A percentile compares a stretch with the other conserved stretches of the same genome.
These are phyloP conservation scores for Athalia rosae DNA, from an alignment of 2,888 invertebrate species.

Conservation along the genomic window DNA sequence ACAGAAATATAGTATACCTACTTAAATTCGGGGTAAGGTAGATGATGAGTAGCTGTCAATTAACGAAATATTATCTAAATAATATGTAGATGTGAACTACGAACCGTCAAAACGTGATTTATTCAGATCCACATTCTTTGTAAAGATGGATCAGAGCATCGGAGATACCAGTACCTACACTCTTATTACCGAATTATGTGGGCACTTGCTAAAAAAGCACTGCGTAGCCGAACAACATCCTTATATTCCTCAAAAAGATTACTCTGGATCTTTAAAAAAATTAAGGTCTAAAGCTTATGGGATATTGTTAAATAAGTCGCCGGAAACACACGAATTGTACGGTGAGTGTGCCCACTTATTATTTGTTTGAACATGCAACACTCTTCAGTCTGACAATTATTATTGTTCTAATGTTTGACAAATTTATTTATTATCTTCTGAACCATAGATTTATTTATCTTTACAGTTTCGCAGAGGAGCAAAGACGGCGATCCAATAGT, in stretches of 20 bases:
- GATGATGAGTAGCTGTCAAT: neutral
- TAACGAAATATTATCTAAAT: neutral
- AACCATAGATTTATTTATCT: neutral
- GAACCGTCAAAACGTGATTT: neutral
- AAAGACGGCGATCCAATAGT: slow-evolving; percentile 61
- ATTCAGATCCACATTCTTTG: neutral
- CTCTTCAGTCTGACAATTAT: slow-evolving; percentile 14
- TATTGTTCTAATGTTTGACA: slow-evolving; percentile 17
- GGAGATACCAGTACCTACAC: slow-evolving; percentile 60
- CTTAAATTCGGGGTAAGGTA: neutral
- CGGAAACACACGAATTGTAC: slow-evolving; percentile 26
- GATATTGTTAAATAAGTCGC: slow-evolving; percentile 66
- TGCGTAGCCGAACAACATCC: slow-evolving; percentile 49
- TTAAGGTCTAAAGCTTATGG: slow-evolving; percentile 65
- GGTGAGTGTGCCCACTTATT: slow-evolving; percentile 3
- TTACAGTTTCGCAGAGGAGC: slow-evolving; percentile 47
- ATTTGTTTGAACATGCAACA: slow-evolving; percentile 45
- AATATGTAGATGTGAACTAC: neutral
- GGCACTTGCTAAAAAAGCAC: slow-evolving; percentile 57
- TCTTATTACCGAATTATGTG: slow-evolving; percentile 64
- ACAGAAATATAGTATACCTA: too few relatives aligned
- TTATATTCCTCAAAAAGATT: slow-evolving; percentile 52
- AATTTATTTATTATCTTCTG: slow-evolving; percentile 1
- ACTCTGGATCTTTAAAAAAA: slow-evolving; percentile 55
- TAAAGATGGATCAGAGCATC: slow-evolving; percentile 55